phyloP scores from a whole-genome alignment of 2,888 invertebrate genomes.

The Acrobasis suavella region DNA sequence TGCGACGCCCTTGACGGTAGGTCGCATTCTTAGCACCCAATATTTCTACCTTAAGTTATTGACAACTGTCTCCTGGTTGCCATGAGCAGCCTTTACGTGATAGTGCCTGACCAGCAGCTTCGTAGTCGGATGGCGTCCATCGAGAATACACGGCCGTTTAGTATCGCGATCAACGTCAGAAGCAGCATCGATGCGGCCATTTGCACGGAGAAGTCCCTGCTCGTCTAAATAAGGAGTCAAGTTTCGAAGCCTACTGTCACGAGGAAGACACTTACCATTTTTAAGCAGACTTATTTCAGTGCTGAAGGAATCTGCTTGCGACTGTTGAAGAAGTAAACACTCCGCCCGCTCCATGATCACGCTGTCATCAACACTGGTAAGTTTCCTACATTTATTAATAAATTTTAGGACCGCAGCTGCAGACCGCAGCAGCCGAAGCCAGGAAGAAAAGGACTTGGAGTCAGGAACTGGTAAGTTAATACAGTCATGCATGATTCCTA shows the following conservation, averaged over 20 bases:
- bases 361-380: neutral
- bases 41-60: neutral
- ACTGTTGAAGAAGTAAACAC: neutral
- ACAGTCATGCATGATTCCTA: neutral
- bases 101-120: neutral
- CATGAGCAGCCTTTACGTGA: neutral
- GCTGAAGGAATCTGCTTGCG: neutral
- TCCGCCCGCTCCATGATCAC: neutral
- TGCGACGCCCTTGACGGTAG: neutral
- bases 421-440: neutral
- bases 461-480: neutral
- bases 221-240: neutral
- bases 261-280: no score
- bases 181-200: neutral
- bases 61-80: neutral
- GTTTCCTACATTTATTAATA: neutral
- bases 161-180: neutral
- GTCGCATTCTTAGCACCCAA: neutral
- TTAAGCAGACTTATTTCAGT: no score
- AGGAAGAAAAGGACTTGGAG: neutral
- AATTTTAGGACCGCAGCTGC: neutral
- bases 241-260: neutral
- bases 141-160: neutral
- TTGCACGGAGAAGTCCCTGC: no score
- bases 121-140: neutral